Evolutionary conservation across 2,888 invertebrate species (phyloP), one percentile per base, ranked within the genome.

Genomic region (Teleogryllus oceanicus): DNA sequence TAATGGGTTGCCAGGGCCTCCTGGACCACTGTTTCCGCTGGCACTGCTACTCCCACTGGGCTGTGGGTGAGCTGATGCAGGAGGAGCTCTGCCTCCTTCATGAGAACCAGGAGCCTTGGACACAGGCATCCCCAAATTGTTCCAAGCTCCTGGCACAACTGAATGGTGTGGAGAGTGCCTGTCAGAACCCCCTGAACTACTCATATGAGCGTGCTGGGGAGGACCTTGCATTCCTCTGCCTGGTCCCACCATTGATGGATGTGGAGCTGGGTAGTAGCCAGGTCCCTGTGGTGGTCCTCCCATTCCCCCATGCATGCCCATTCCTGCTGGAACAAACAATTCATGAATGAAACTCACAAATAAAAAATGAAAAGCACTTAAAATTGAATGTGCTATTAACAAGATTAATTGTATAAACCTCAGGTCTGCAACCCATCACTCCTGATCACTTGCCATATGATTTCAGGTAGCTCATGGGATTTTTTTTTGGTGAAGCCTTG

Each of bases 1-100:
- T 21, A 88, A 83, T 2, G 87, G 88, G 83, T 85, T 85, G 10
- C 84, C 84, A 12, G 84, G 83, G n/a, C 84, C 83, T 77, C 77
- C 83, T 75, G 79, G 75, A 75, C 75, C 78, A 13, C 49, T 20
- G 24, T 51, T 62, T 18, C 62, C 13, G 4, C n/a, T 62, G 16
- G 76, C 78, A 82, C 80, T 82, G 79, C 82, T 82, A 77, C 81
- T 51, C 10, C 81, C 82, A 74, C 80, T 82, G 5, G 82, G 81
- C 62, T 83, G 82, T 82, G 82, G 81, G 13, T 79, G 79, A 20
- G 79, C 80, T 74, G 82, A 82, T 49, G 82, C 80, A 50, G 82
- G 80, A 50, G 81, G 80, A 49, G 78, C 24, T 20, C 80, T 77
- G 11, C 21, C 77, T 37, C 49, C 77, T 20, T 76, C 75, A 76